These are phyloP conservation scores for Heterodera filipjevi DNA, from an alignment of 2,888 invertebrate species.

Conservation along the genomic window DNA sequence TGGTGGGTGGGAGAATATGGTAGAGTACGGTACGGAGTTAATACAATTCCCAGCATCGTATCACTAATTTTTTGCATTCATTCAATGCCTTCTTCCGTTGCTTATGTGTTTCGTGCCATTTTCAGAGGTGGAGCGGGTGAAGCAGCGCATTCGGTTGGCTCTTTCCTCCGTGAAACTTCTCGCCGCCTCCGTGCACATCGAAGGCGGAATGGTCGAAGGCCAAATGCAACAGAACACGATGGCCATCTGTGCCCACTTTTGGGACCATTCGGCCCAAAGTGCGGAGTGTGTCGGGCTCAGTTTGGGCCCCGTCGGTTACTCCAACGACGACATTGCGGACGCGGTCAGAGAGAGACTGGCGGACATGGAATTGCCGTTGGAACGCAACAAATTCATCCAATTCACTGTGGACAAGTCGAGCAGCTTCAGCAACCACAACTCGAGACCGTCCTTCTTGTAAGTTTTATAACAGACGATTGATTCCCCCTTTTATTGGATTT, in stretches of 20 bases:
- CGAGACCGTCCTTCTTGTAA: slow-evolving; percentile 1
- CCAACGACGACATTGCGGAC: slow-evolving; percentile 11
- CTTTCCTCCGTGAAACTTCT: neutral
- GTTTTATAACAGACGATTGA: neutral
- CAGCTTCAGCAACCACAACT: neutral
- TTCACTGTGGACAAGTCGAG: slow-evolving; percentile 2
- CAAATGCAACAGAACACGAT: neutral
- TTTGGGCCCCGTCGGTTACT: slow-evolving; percentile 7
- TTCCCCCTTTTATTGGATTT: neutral
- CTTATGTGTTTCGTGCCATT: neutral
- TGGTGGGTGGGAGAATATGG: no score
- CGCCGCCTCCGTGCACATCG: slow-evolving; percentile 7
- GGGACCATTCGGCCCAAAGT: neutral
- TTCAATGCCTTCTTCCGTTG: neutral
- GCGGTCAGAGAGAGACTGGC: neutral
- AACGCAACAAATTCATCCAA: neutral
- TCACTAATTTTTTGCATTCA: no score
- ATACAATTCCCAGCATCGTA: no score
- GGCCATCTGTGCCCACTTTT: slow-evolving; percentile 13
- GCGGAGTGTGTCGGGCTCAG: neutral
- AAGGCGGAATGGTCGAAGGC: neutral
- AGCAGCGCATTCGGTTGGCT: neutral
- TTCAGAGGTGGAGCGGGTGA: slow-evolving; percentile 3
- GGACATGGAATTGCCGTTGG: slow-evolving; percentile 9
- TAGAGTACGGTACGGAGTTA: no score